Percentiles rank a stretch among this genome's conserved stretches.
phyloP scores from a whole-genome alignment of 2,888 invertebrate species.

The Venusia cambrica region DNA sequence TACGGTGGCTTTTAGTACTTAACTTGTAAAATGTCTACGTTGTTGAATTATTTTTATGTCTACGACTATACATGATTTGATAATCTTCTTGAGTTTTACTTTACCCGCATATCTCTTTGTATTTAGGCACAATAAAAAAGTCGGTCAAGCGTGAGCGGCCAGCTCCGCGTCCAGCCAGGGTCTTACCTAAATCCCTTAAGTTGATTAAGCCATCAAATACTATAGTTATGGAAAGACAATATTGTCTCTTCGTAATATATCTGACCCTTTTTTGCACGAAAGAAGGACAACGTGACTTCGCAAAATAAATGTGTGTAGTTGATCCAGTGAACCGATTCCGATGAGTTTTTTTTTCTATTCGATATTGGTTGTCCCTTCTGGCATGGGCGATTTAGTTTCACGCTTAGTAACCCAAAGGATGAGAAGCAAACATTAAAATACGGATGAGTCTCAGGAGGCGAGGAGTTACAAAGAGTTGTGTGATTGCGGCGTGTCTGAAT shows the following conservation, averaged over 20 bases:
- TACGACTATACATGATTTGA: no score
- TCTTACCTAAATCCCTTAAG: slow-evolving; percentile 32
- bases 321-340: slow-evolving; percentile 31
- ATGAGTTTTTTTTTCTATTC: slow-evolving; percentile 28
- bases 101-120: slow-evolving; percentile 27
- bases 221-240: slow-evolving; percentile 33
- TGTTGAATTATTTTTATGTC: no score
- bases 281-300: slow-evolving; percentile 32
- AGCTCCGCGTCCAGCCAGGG: slow-evolving; percentile 25
- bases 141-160: slow-evolving; percentile 31
- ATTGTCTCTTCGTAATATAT: slow-evolving; percentile 34
- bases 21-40: no score
- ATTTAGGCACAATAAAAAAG: slow-evolving; percentile 30
- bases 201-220: slow-evolving; percentile 34
- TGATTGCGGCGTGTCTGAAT: slow-evolving; percentile 25
- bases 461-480: slow-evolving; percentile 22
- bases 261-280: slow-evolving; percentile 33
- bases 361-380: slow-evolving; percentile 31
- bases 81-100: slow-evolving; percentile 16
- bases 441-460: slow-evolving; percentile 20
- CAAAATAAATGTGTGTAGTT: slow-evolving; percentile 33
- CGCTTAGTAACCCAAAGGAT: slow-evolving; percentile 31
- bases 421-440: slow-evolving; percentile 32
- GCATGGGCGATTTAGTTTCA: slow-evolving; percentile 32
- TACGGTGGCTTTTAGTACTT: slow-evolving; percentile 6